Percentiles rank a stretch among this genome's conserved stretches.
Conservation (phyloP, 2,797 vertebrate species). For the Varecia variegata region DNA sequence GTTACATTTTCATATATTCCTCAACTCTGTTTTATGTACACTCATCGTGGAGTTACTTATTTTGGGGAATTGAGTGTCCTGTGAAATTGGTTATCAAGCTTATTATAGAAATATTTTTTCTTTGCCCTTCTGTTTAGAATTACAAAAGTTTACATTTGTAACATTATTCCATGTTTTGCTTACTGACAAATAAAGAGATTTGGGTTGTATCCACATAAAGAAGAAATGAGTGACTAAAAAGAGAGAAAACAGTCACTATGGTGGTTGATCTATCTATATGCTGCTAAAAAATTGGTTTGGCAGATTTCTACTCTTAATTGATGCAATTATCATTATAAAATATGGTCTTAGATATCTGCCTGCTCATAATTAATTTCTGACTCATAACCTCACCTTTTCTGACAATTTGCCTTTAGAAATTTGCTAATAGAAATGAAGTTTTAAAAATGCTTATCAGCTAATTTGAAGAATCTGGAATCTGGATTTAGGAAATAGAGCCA, state of each 20-base stretch:
- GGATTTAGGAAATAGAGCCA: not conserved
- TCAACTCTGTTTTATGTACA: not conserved
- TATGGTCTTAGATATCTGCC: not conserved
- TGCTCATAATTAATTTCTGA: slow-evolving; percentile 30
- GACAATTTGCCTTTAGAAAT: slow-evolving; percentile 4
- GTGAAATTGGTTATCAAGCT: not conserved
- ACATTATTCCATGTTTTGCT: not conserved
- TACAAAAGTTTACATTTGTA: not conserved
- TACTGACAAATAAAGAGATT: not conserved
- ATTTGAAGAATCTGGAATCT: not conserved
- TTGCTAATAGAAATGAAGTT: slow-evolving; percentile 20
- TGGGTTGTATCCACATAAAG: not conserved
- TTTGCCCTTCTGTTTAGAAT: not conserved
- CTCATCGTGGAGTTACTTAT: not conserved
- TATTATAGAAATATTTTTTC: slow-evolving; percentile 22
- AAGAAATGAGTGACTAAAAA: not conserved
- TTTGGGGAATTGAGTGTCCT: not conserved
- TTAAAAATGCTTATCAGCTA: slow-evolving; percentile 1
- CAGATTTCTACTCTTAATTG: slow-evolving; percentile 11
- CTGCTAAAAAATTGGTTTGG: not conserved
- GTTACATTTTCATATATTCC: not conserved
- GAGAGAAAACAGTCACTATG: not conserved
- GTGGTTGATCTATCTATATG: not conserved
- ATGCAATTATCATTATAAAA: slow-evolving; percentile 14
- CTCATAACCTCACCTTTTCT: not conserved